These are phyloP conservation scores for Clarias magur DNA, from an alignment of 2,113 vertebrate genomes.

Conservation along the genomic window DNA sequence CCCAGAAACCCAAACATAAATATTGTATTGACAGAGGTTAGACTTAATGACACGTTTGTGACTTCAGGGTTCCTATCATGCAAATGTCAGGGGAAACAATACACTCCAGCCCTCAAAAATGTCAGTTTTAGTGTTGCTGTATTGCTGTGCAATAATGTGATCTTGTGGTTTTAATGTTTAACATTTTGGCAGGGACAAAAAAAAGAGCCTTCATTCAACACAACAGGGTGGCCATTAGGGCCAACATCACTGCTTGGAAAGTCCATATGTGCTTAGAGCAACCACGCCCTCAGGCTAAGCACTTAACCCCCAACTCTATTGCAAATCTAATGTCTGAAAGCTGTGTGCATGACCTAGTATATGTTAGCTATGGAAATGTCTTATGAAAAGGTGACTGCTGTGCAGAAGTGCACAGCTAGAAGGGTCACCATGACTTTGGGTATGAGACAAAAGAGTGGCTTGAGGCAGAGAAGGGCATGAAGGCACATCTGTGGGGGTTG, in stretches of 20 bases:
- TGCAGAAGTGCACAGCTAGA: not conserved
- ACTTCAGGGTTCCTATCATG: constrained; percentile 6
- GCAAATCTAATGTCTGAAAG: constrained; percentile 32
- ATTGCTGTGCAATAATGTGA: not conserved
- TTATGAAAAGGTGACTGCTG: not conserved
- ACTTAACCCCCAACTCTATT: constrained; percentile 29
- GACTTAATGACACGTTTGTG: constrained; percentile 6
- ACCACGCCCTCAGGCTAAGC: constrained; percentile 32
- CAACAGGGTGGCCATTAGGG: not conserved
- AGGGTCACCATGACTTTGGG: constrained; percentile 6
- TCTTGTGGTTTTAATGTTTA: constrained; percentile 14
- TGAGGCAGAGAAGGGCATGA: constrained; percentile 23
- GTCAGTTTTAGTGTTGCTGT: not conserved
- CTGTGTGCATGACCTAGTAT: constrained; percentile 37
- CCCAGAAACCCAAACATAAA: constrained; percentile 9
- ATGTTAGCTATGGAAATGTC: constrained; percentile 42
- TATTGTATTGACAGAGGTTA: not conserved
- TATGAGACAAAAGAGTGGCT: constrained; percentile 7
- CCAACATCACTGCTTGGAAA: not conserved
- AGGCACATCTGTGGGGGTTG: constrained; percentile 34
- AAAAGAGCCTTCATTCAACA: constrained; percentile 12
- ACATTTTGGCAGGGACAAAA: constrained; percentile 17
- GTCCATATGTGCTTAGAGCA: constrained; percentile 24
- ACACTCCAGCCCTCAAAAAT: constrained; percentile 2
- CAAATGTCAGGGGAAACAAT: not conserved